phyloP scores from a whole-genome alignment of 2,113 vertebrate genomes.

The Lycaon pictus region DNA sequence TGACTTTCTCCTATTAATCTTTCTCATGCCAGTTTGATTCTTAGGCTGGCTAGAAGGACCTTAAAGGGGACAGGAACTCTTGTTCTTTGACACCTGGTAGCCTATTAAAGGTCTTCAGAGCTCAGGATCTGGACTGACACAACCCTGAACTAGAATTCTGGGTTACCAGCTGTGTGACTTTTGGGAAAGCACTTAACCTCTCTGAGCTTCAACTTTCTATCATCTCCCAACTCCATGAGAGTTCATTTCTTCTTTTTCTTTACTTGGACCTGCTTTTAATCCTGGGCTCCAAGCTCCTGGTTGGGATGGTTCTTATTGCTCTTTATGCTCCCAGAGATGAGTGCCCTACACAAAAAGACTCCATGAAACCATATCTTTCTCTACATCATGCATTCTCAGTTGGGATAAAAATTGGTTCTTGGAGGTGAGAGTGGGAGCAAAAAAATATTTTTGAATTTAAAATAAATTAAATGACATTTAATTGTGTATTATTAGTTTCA shows the following conservation, averaged over 20 bases:
- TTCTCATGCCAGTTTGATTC: too few relatives aligned
- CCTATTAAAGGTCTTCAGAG: background rate
- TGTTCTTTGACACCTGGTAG: background rate
- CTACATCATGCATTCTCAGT: background rate
- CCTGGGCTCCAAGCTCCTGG: background rate
- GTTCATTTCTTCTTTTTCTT: background rate
- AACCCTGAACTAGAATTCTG: background rate
- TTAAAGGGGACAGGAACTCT: too few relatives aligned
- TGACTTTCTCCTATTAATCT: too few relatives aligned
- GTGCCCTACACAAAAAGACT: too few relatives aligned
- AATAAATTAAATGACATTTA: too few relatives aligned
- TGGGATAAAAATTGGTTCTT: background rate
- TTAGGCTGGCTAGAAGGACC: too few relatives aligned
- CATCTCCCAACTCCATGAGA: background rate
- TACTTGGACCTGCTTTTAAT: background rate
- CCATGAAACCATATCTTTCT: background rate
- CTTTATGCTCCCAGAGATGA: background rate
- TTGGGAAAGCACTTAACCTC: background rate
- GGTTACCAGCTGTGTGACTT: background rate
- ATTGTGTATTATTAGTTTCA: too few relatives aligned
- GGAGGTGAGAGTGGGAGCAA: background rate
- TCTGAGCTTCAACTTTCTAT: background rate
- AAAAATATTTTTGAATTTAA: background rate
- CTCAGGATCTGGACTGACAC: background rate
- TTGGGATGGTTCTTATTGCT: background rate